Conservation (phyloP, 2,113 vertebrate genomes). For the Anolis sagrei region DNA sequence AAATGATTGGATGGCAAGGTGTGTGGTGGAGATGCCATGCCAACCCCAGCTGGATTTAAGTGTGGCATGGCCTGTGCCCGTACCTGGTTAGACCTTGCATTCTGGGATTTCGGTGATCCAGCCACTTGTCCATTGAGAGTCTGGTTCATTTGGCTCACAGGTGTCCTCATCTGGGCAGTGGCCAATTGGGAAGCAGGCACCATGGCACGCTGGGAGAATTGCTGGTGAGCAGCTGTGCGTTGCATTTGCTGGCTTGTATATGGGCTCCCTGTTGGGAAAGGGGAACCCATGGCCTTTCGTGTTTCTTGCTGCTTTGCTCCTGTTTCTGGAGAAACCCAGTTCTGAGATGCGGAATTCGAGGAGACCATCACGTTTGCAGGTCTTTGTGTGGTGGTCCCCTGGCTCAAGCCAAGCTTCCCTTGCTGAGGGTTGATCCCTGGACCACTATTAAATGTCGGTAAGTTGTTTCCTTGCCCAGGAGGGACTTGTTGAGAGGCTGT, state of each 20-base stretch:
- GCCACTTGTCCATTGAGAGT: conserved; percentile 76
- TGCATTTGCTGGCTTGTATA: conserved; percentile 79
- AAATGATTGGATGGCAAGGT: conserved; percentile 79
- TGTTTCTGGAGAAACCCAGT: conserved; percentile 82
- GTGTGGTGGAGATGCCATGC: conserved; percentile 76
- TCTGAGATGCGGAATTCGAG: conserved; percentile 67
- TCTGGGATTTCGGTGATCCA: conserved; percentile 77
- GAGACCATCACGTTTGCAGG: conserved; percentile 79
- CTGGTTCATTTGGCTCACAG: conserved; percentile 80
- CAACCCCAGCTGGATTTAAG: conserved; percentile 79
- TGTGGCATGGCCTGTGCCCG: conserved; percentile 81
- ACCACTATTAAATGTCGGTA: conserved; percentile 78
- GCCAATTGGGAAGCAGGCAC: conserved; percentile 85
- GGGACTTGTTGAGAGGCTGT: conserved; percentile 78
- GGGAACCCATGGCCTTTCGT: conserved; percentile 74
- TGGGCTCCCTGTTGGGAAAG: conserved; percentile 71
- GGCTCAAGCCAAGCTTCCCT: conserved; percentile 75
- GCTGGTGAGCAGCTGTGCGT: conserved; percentile 76
- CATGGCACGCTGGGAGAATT: conserved; percentile 82
- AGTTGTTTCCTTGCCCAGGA: conserved; percentile 67
- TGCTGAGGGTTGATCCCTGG: conserved; percentile 77
- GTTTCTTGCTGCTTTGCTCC: conserved; percentile 82
- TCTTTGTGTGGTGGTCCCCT: conserved; percentile 71
- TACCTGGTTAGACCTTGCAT: conserved; percentile 80
- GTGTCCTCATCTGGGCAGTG: conserved; percentile 82